Evolutionary conservation across 2,888 invertebrate species (phyloP).

Genomic region (Pachydiplax longipennis): DNA sequence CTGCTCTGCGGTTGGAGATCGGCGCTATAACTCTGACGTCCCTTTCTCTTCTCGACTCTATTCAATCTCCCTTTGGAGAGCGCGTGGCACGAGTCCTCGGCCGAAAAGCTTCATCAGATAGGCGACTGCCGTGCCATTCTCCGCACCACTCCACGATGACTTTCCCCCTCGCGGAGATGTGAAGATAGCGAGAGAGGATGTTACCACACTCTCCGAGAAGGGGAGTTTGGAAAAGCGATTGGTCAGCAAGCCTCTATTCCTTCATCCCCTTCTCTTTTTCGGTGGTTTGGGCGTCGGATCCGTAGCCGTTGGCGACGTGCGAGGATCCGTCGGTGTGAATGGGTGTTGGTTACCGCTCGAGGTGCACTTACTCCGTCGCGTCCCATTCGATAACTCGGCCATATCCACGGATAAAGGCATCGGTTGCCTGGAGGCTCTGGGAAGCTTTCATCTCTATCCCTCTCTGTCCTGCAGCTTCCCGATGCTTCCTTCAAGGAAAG

Average conservation of each 20-base stretch:
- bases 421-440: neutral
- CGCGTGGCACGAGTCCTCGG: constrained; percentile 4
- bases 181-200: neutral
- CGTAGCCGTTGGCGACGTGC: constrained; percentile 8
- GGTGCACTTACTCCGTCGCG: neutral
- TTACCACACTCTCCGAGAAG: neutral
- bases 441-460: neutral
- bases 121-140: neutral
- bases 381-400: neutral
- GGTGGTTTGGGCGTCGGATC: neutral
- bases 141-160: neutral
- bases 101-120: constrained; percentile 13
- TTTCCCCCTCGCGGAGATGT: neutral
- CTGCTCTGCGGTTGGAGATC: neutral
- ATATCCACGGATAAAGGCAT: neutral
- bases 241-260: constrained; percentile 31
- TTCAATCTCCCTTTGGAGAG: neutral
- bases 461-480: neutral
- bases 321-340: constrained; percentile 14
- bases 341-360: neutral
- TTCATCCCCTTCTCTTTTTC: neutral
- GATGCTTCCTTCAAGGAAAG: too few relatives aligned
- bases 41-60: neutral
- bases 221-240: neutral
- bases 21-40: neutral